Evolutionary conservation across 2,888 invertebrate species (phyloP).

Genomic region (Aethes cnicana): DNA sequence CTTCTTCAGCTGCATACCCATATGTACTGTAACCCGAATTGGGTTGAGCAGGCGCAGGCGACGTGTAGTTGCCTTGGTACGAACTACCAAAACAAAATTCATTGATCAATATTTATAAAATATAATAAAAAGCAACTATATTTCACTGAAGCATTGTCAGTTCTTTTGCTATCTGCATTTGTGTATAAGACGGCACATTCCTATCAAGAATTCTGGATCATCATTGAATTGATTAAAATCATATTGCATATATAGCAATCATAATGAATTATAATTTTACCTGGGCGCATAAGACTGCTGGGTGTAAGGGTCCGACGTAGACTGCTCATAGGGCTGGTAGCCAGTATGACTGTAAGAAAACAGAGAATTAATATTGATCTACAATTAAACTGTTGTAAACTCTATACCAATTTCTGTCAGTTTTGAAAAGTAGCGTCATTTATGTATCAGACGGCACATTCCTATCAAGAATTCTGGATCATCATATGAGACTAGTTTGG

Average conservation of each 20-base stretch:
- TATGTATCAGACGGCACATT: constrained; percentile 81
- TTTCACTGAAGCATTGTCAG: constrained; percentile 1
- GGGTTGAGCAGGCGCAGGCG: constrained; percentile 56
- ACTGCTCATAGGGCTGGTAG: constrained; percentile 71
- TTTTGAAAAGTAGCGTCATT: constrained; percentile 62
- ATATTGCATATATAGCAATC: background rate
- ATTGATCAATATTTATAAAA: background rate
- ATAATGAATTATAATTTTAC: constrained; percentile 41
- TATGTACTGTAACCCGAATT: constrained; percentile 61
- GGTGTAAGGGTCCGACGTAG: constrained; percentile 63
- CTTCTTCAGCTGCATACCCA: constrained; percentile 58
- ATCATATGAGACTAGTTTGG: too few relatives aligned
- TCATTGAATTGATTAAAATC: constrained; percentile 45
- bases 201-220: constrained; percentile 75
- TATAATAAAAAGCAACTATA: background rate
- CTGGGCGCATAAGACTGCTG: constrained; percentile 63
- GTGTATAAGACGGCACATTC: constrained; percentile 82
- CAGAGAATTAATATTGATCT: constrained; percentile 6
- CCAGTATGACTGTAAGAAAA: constrained; percentile 60
- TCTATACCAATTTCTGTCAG: constrained; percentile 45
- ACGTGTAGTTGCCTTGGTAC: constrained; percentile 64
- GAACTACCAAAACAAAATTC: constrained; percentile 48
- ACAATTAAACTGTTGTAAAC: background rate
- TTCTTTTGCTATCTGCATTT: constrained; percentile 61
- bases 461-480: constrained; percentile 75